phyloP scores from a whole-genome alignment of 2,797 vertebrate species.

The Tarsius wallacei region DNA sequence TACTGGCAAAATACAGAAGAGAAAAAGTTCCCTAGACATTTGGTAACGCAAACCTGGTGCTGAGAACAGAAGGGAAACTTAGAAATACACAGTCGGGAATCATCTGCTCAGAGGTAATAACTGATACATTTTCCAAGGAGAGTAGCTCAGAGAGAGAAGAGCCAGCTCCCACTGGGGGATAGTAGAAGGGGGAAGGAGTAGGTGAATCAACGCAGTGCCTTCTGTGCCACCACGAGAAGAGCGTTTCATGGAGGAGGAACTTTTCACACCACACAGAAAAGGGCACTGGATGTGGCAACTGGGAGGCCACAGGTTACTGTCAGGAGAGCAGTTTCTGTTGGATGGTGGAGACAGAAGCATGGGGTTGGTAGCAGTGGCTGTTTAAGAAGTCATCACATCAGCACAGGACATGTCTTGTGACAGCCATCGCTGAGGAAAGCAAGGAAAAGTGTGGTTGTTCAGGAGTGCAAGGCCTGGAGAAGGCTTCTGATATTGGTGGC shows the following conservation, averaged over 20 bases:
- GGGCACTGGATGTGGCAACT: not conserved
- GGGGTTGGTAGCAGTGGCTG: not conserved
- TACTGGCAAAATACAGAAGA: not conserved
- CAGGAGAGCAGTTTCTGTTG: not conserved
- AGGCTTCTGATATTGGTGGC: not conserved
- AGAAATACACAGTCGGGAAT: not conserved
- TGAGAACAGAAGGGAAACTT: not conserved
- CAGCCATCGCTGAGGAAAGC: not conserved
- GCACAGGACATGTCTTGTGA: not conserved
- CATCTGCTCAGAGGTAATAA: not conserved
- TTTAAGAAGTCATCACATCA: not conserved
- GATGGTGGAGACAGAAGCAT: not conserved
- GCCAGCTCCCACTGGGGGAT: not conserved
- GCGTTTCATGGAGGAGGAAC: not conserved
- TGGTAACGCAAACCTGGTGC: not conserved
- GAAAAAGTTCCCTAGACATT: not conserved
- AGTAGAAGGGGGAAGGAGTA: not conserved
- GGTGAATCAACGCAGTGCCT: not conserved
- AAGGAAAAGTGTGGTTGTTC: not conserved
- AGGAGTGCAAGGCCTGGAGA: not conserved
- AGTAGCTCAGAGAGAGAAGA: not conserved
- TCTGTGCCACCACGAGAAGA: not conserved
- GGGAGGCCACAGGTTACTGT: not conserved
- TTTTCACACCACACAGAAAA: not conserved
- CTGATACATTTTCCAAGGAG: not conserved